phyloP scores from a whole-genome alignment of 2,797 vertebrate genomes.

The Syncerus caffer region DNA sequence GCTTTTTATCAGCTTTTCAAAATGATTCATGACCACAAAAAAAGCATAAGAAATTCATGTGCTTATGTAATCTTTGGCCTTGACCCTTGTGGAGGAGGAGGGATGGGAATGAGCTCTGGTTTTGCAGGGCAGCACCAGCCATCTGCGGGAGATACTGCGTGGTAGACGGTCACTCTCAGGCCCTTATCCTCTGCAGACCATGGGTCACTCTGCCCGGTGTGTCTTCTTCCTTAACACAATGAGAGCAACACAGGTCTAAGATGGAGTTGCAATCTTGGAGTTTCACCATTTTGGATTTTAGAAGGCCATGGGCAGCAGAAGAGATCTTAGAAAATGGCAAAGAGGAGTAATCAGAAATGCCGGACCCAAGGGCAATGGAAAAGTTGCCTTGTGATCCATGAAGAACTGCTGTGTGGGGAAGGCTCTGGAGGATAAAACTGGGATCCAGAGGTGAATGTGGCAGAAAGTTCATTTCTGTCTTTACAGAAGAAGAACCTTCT shows the following conservation, averaged over 20 bases:
- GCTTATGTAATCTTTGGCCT: not conserved
- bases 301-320: not conserved
- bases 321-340: not conserved
- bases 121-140: not conserved
- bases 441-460: not conserved
- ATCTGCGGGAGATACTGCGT: not conserved
- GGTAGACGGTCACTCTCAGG: not conserved
- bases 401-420: not conserved
- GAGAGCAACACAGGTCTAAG: not conserved
- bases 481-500: not conserved
- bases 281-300: not conserved
- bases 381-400: not conserved
- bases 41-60: not conserved
- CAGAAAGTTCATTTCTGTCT: not conserved
- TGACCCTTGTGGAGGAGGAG: not conserved
- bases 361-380: not conserved
- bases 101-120: not conserved
- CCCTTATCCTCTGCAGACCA: not conserved
- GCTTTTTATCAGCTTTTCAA: constrained; percentile 14
- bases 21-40: not conserved
- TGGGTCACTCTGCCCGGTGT: not conserved
- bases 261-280: not conserved
- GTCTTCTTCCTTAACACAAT: not conserved
- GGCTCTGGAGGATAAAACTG: not conserved
- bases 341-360: not conserved